Evolutionary conservation across 1,140 invertebrate genomes (phyloP), one percentile per base, ranked within the genome.

Genomic region (Pogonognathellus flavescens): DNA sequence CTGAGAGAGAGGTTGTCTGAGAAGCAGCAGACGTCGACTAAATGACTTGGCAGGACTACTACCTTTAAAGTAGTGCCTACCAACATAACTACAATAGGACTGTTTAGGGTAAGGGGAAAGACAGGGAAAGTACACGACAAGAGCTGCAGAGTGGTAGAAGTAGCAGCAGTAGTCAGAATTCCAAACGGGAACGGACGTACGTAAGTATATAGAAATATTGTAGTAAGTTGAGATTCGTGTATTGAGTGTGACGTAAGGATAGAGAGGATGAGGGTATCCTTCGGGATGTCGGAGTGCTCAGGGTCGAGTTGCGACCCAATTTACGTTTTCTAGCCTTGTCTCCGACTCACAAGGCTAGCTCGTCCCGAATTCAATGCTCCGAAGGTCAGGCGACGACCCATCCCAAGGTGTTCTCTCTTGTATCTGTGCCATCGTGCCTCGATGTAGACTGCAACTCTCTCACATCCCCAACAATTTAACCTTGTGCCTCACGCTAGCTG

Each of bases 251-350:
- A 25, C 14, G 22, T 25, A 41, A 70, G 66, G 66, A 70, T 57
- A 9, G 66, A 70, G 66, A 70, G 66, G 66, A 70, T 70, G 66
- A 80, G 76, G 76, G 76, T 80, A 81, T 81, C 80, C 80, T 81
- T 81, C 80, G 80, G 80, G 80, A 81, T 49, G 49, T 83, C 60
- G 80, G 72, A 83, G 25, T 80, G 52, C 70, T 87, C 86, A 87
- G 85, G 87, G 87, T 86, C 87, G 85, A 25, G 53, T 49, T 76
- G 57, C 84, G 87, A 87, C 87, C 87, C 84, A 87, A 80, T 87
- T 87, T 72, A 60, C 16, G 81, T 62, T 85, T 83, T 31, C 50
- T 82, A 82, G 84, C 84, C 87, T 87, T 83, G 81, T 66, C 20
- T 80, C 70, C n/a, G 20, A 25, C 41, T 82, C 50, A 72, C 82